These are phyloP conservation scores for Apus apus DNA, from an alignment of 2,113 vertebrate genomes.

Conservation along the genomic window DNA sequence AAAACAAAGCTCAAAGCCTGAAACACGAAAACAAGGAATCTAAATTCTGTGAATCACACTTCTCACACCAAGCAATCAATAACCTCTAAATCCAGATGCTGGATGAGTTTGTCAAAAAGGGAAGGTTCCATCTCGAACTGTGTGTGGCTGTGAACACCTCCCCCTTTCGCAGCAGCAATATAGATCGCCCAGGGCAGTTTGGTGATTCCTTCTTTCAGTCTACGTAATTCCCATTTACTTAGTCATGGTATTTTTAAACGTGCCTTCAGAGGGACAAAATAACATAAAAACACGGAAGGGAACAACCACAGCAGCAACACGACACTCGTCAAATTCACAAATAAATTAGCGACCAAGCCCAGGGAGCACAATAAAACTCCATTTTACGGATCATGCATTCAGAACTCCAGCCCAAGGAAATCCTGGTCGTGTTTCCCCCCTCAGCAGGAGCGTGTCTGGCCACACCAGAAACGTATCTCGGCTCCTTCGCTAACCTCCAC, in stretches of 20 bases:
- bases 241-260: not conserved
- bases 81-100: not conserved
- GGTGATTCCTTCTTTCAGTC: conserved; percentile 27
- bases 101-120: not conserved
- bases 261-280: not conserved
- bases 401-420: conserved; percentile 10
- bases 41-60: not conserved
- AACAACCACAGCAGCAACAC: not conserved
- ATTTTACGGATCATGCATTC: conserved; percentile 21
- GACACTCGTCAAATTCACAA: not conserved
- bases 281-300: not conserved
- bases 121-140: not conserved
- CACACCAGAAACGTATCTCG: not conserved
- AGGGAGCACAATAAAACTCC: not conserved
- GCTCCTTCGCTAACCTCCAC: not conserved
- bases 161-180: not conserved
- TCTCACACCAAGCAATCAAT: not conserved
- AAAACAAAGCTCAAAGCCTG: not conserved
- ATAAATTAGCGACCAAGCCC: not conserved
- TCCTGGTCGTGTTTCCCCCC: not conserved
- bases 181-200: not conserved
- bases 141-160: not conserved
- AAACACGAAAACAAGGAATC: not conserved
- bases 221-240: not conserved
- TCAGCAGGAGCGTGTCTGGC: not conserved